Evolutionary conservation across 2,888 invertebrate genomes (phyloP).

Genomic region (Monoplex corrugatus): DNA sequence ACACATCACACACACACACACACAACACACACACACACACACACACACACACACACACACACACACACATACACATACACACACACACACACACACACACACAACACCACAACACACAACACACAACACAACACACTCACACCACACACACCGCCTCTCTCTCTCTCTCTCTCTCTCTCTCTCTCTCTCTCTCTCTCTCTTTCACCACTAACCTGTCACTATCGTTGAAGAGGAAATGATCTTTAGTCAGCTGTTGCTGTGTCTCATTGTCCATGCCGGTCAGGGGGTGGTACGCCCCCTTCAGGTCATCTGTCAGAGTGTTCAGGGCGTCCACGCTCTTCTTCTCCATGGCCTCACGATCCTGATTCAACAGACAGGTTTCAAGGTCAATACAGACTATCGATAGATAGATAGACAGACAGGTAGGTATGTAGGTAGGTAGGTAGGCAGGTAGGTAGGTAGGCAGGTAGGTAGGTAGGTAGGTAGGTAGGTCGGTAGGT

Average conservation of each 20-base stretch:
- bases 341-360: conserved; percentile 69
- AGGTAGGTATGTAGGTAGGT: no score
- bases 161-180: no score
- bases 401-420: no score
- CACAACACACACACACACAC: not conserved
- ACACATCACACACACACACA: no score
- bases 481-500: no score
- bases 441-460: no score
- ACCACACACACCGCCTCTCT: no score
- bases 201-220: conserved; percentile 50
- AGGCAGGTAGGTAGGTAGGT: no score
- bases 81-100: conserved; percentile 4
- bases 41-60: conserved; percentile 17
- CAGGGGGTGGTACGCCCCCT: conserved; percentile 81
- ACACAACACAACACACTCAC: no score
- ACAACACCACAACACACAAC: no score
- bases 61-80: conserved; percentile 6
- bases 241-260: conserved; percentile 72
- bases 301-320: conserved; percentile 70
- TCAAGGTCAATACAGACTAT: no score
- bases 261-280: conserved; percentile 66
- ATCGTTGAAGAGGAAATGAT: conserved; percentile 75
- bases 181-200: no score
- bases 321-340: conserved; percentile 63
- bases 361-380: conserved; percentile 58